A percentile compares a stretch with the other conserved stretches of the same genome.
Evolutionary conservation across 2,113 vertebrate species (phyloP).

Genomic region (Grantiella picta): DNA sequence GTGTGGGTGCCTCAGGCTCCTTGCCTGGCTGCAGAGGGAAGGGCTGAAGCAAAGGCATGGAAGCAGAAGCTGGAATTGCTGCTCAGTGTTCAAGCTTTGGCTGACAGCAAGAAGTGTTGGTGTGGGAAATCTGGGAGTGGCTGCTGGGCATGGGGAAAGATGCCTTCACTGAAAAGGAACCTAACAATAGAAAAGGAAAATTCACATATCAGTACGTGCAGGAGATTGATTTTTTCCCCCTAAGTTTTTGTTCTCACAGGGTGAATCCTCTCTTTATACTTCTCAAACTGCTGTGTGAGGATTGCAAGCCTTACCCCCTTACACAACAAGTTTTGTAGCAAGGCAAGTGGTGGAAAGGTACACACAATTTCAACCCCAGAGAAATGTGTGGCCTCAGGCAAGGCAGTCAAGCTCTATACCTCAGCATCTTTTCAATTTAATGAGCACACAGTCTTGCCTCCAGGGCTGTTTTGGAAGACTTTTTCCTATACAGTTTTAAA

Average conservation of each 20-base stretch:
- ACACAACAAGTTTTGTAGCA: neutral
- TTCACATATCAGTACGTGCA: rapidly evolving
- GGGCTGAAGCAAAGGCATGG: neutral
- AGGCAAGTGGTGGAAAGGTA: neutral
- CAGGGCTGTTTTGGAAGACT: neutral
- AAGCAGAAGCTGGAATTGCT: neutral
- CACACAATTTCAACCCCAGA: neutral
- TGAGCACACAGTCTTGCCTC: neutral
- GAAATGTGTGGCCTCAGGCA: slow-evolving; percentile 5
- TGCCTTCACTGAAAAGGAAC: neutral
- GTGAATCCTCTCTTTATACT: neutral
- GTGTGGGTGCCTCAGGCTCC: neutral
- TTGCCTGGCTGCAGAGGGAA: neutral
- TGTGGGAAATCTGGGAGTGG: neutral
- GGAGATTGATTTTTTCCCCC: neutral
- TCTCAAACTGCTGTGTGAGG: neutral
- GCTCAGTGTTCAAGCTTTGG: neutral
- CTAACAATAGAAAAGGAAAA: neutral
- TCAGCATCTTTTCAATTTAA: neutral
- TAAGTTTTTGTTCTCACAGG: neutral
- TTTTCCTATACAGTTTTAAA: neutral
- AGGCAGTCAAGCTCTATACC: neutral
- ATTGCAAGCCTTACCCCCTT: neutral
- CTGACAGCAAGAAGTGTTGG: neutral
- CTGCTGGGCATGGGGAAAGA: neutral